Evolutionary conservation across 1,140 invertebrate species (phyloP), one percentile per base, ranked within the genome.

Genomic region (Bombus huntii): DNA sequence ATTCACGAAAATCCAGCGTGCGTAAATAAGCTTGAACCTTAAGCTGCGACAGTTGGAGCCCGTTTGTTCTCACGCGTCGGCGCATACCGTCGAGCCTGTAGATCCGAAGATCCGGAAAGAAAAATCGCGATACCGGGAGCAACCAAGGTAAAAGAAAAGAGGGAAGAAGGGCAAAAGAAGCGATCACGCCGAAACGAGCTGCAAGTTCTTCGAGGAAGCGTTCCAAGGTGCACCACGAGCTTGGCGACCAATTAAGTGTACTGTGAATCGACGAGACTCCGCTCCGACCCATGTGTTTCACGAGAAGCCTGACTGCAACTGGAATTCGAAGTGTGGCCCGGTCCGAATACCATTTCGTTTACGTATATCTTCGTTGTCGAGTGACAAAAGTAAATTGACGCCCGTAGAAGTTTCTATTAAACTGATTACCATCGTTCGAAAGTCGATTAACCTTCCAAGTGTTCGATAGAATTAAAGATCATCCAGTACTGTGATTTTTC

Each of bases 271-370:
- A 53, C 82, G 53, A 13, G 42, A 22, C 57, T 78, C 57, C 47
- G 39, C 75, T 65, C 44, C 28, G 81, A 73, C 34, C 87, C 85
- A 79, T 82, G 87, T 88, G 81, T 83, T 76, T 66, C 72, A 53
- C 31, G 47, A 37, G 65, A 57, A n/a, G 78, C 47, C 13, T 37
- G 42, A 73, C 62, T 79, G 80, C 81, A 77, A 77, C 74, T 86
- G 86, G 89, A 88, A 92, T 90, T 89, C 80, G 70, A 83, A 73
- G 77, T 72, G 85, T 74, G 82, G 81, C 31, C 25, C 31, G 12
- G n/a, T 15, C 44, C 39, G 44, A 37, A 83, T 85, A 71, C 87
- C 82, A 47, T 68, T 44, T 59, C 57, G 59, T 53, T 22, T 53
- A 53, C 47, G 15, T 47, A 18, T n/a, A 66, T 88, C 88, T 73